Base-by-base conservation (phyloP, 1,140 invertebrate species). In the Coenobita brevimanus region DNA sequence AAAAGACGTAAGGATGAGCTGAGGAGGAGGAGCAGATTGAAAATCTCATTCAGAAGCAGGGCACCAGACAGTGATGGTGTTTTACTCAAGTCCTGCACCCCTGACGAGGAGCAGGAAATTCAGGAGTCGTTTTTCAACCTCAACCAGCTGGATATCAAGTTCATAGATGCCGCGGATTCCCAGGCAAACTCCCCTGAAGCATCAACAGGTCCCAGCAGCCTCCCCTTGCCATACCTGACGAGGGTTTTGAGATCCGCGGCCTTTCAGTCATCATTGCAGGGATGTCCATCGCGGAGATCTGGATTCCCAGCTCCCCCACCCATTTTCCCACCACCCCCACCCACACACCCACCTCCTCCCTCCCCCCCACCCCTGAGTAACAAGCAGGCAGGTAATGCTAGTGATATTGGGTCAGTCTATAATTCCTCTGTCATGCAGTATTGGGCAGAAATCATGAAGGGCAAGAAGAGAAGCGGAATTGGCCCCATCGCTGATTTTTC, bases 361-460 rank as follows among this genome's bases (percentile, higher is more conserved):
- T 41, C 6, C 60, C 33, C 36, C 8, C 78, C 15, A 33, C 78
- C 6, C 33, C 27, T 1, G 36, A 50, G 3, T 64, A 54, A n/a
- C 46, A 10, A 24, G 24, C 46, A 1, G n/a, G 57, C 2, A 17
- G 46, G 46, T 6, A 50, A 17, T 50, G 6, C 17, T 2, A 50
- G 73, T 8, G 80, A 89, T 69, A 73, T 83, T 84, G 62, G 67
- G 17, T 76, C 88, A 17, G 69, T 89, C 27, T 38, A 64, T 83
- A 89, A 83, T 46, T 67, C 81, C 43, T 80, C 88, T 64, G 88
- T 89, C 2, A 62, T 89, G 6, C 73, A 89, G 62, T 89, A 89
- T 33, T 89, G 88, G 88, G 71, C 88, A 36, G 71, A 54, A 24
- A 43, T 89, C 21, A 83, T 84, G 41, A 89, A 89, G 71, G 71